Percentiles rank a stretch among this genome's conserved stretches.
Conservation (phyloP, 2,888 invertebrate genomes). For the Amiota minor region DNA sequence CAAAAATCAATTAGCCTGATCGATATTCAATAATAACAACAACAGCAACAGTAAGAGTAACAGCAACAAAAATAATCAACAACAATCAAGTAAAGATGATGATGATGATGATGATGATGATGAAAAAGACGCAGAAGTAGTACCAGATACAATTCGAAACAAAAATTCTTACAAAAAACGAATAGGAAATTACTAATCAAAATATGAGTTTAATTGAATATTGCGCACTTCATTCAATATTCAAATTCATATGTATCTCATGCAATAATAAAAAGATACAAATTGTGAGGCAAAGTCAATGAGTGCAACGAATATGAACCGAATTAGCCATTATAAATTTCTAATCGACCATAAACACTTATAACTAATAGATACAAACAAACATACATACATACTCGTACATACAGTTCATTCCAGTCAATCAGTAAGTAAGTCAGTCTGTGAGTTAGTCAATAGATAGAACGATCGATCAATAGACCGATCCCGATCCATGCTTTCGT, state of each 20-base stretch:
- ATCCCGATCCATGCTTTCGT: background rate
- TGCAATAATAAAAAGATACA: conserved; percentile 20
- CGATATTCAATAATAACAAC: conserved; percentile 45
- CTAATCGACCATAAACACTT: conserved; percentile 70
- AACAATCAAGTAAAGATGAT: background rate
- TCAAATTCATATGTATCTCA: conserved; percentile 30
- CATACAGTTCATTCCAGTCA: conserved; percentile 21
- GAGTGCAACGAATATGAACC: conserved; percentile 42
- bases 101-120: background rate
- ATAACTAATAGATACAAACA: conserved; percentile 32
- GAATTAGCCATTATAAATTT: conserved; percentile 65
- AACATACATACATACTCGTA: conserved; percentile 19
- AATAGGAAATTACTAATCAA: conserved; percentile 66
- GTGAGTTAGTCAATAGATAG: conserved; percentile 10
- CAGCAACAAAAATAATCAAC: background rate
- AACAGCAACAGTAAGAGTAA: conserved; percentile 35
- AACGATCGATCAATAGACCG: conserved; percentile 11
- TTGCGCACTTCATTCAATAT: conserved; percentile 66
- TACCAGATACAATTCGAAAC: background rate
- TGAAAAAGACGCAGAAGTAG: background rate
- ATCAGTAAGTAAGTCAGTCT: conserved; percentile 8
- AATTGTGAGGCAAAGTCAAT: conserved; percentile 31
- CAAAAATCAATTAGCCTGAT: conserved; percentile 41
- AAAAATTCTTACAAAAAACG: no score
- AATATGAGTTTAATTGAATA: conserved; percentile 69